These are phyloP conservation scores for Bagarius yarrelli DNA, from an alignment of 2,113 vertebrate genomes.

Conservation along the genomic window DNA sequence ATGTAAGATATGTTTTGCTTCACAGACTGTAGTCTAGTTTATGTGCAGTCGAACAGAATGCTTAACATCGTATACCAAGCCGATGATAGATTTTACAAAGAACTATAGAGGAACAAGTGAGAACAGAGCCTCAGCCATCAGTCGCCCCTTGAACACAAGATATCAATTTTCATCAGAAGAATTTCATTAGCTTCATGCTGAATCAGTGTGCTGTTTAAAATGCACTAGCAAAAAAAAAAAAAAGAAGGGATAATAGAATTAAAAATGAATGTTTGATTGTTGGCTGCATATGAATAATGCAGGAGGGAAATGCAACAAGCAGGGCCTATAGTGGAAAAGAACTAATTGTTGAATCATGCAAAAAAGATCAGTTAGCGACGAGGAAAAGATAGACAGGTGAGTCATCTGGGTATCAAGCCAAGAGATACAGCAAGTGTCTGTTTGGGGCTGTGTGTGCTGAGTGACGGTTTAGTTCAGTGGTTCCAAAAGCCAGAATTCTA, in stretches of 20 bases:
- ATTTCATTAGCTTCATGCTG: constrained; percentile 6
- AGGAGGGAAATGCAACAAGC: constrained; percentile 19
- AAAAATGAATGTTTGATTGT: constrained; percentile 12
- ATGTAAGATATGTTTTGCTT: neutral
- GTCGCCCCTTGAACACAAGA: neutral
- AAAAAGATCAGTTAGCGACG: neutral
- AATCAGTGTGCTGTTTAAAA: neutral
- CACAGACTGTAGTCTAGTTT: constrained; percentile 3
- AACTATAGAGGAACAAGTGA: neutral
- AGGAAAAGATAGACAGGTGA: neutral
- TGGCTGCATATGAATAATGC: constrained; percentile 27
- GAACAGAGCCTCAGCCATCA: neutral
- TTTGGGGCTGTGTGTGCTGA: neutral
- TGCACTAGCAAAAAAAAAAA: neutral
- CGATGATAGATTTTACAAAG: neutral
- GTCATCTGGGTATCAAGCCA: constrained; percentile 28
- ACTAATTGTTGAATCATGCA: constrained; percentile 17
- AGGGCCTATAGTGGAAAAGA: neutral
- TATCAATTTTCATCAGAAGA: constrained; percentile 32
- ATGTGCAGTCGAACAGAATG: neutral
- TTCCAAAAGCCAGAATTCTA: constrained; percentile 15
- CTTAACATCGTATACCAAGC: neutral
- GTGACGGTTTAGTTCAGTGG: neutral
- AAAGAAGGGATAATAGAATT: neutral
- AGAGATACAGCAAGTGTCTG: neutral